These are phyloP conservation scores for Eubasilissa regina DNA, from an alignment of 1,140 invertebrate genomes.

Conservation along the genomic window DNA sequence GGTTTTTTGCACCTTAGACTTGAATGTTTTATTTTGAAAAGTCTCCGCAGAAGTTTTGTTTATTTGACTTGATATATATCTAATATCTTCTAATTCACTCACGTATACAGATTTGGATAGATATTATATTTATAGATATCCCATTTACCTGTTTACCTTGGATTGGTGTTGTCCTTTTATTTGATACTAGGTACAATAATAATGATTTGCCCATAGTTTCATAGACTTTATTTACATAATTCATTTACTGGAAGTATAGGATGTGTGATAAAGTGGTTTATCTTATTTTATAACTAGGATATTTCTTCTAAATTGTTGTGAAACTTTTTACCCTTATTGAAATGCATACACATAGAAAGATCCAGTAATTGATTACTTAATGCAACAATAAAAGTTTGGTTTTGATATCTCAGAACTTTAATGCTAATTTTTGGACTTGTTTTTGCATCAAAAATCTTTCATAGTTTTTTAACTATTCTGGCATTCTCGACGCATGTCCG, in stretches of 20 bases:
- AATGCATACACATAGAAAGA: slow-evolving; percentile 43
- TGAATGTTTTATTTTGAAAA: slow-evolving; percentile 57
- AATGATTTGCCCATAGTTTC: slow-evolving; percentile 25
- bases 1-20: slow-evolving; percentile 60
- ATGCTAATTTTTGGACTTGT: slow-evolving; percentile 42
- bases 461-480: slow-evolving; percentile 37
- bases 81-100: slow-evolving; percentile 16
- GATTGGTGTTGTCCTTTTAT: slow-evolving; percentile 37
- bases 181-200: slow-evolving; percentile 23
- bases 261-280: slow-evolving; percentile 38
- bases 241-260: slow-evolving; percentile 37
- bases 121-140: background rate
- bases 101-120: slow-evolving; percentile 5
- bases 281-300: slow-evolving; percentile 27
- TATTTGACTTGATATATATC: background rate
- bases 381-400: slow-evolving; percentile 40
- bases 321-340: slow-evolving; percentile 6
- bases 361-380: slow-evolving; percentile 42
- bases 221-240: slow-evolving; percentile 35
- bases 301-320: slow-evolving; percentile 31
- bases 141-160: slow-evolving; percentile 18
- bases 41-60: slow-evolving; percentile 20
- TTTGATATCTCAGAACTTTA: slow-evolving; percentile 42
- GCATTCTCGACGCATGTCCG: slow-evolving; percentile 56
- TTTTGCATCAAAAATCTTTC: slow-evolving; percentile 38